phyloP scores from a whole-genome alignment of 2,888 invertebrate species.

The Muscina levida region DNA sequence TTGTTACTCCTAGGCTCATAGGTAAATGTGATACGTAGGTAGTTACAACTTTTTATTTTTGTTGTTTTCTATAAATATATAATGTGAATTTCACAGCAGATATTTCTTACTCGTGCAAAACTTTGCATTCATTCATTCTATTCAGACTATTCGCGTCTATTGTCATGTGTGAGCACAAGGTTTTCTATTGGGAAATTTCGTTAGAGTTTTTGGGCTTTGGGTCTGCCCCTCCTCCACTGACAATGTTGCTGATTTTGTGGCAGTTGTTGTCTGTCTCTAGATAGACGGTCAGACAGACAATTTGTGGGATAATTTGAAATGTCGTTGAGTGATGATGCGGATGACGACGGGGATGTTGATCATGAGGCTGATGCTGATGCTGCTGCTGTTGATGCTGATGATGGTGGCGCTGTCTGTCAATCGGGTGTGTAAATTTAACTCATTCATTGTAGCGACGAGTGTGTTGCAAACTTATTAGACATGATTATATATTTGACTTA shows the following conservation, averaged over 20 bases:
- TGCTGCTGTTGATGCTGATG: conserved; percentile 47
- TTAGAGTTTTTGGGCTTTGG: conserved; percentile 46
- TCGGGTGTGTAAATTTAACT: conserved; percentile 64
- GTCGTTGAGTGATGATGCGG: conserved; percentile 2
- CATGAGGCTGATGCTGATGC: conserved; percentile 36
- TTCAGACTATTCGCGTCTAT: conserved; percentile 35
- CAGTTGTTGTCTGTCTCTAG: background rate
- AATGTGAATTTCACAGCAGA: conserved; percentile 59
- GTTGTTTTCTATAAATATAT: conserved; percentile 14
- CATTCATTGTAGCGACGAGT: conserved; percentile 52
- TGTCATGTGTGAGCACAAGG: conserved; percentile 65
- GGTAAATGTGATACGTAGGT: conserved; percentile 1
- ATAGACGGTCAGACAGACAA: conserved; percentile 32
- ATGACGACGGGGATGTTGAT: background rate
- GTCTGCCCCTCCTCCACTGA: background rate
- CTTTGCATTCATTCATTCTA: conserved; percentile 61
- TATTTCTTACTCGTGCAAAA: conserved; percentile 27
- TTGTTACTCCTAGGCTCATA: conserved; percentile 14
- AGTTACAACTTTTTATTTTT: conserved; percentile 44
- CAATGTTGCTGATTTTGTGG: background rate
- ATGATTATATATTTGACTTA: conserved; percentile 63
- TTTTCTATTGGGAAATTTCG: conserved; percentile 61
- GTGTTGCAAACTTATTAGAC: conserved; percentile 25
- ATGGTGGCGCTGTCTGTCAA: conserved; percentile 15
- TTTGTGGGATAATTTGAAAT: conserved; percentile 59